Evolutionary conservation across 2,113 vertebrate genomes (phyloP).

Genomic region (Gadus macrocephalus): DNA sequence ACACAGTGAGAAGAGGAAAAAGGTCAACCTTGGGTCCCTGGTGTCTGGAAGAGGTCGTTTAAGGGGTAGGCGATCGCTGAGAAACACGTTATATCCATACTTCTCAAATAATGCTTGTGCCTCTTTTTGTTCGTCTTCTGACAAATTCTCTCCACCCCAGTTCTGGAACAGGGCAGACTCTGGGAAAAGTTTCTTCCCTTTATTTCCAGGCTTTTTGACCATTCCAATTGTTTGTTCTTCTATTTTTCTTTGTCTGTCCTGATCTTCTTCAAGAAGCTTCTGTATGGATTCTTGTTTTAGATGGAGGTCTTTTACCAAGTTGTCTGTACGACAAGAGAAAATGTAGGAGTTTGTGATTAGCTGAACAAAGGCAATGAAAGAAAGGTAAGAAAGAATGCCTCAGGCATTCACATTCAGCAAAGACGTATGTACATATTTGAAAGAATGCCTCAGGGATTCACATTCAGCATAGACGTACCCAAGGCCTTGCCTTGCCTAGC

Average conservation of each 20-base stretch:
- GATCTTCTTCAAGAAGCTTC: conserved; percentile 27
- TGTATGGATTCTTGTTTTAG: conserved; percentile 43
- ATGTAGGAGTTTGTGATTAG: too few relatives aligned
- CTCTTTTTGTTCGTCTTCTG: conserved; percentile 58
- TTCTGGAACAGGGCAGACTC: conserved; percentile 48
- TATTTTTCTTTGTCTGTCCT: background rate
- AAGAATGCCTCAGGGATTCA: too few relatives aligned
- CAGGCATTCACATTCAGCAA: too few relatives aligned
- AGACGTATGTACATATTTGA: too few relatives aligned
- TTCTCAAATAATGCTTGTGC: conserved; percentile 55
- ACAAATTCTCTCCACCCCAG: conserved; percentile 59
- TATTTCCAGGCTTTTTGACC: background rate
- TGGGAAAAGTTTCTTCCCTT: conserved; percentile 54
- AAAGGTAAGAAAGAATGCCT: too few relatives aligned
- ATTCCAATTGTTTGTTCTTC: background rate
- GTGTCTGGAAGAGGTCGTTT: conserved; percentile 63
- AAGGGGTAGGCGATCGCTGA: conserved; percentile 63
- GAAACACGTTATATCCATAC: conserved; percentile 69
- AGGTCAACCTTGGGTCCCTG: conserved; percentile 48
- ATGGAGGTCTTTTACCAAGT: conserved; percentile 15
- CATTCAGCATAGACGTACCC: too few relatives aligned
- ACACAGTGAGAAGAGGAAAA: background rate
- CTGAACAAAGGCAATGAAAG: too few relatives aligned
- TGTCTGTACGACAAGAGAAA: conserved; percentile 10
- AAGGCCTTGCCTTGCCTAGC: too few relatives aligned